Evolutionary conservation across 2,113 vertebrate species (phyloP).

Genomic region (Picathartes gymnocephalus): DNA sequence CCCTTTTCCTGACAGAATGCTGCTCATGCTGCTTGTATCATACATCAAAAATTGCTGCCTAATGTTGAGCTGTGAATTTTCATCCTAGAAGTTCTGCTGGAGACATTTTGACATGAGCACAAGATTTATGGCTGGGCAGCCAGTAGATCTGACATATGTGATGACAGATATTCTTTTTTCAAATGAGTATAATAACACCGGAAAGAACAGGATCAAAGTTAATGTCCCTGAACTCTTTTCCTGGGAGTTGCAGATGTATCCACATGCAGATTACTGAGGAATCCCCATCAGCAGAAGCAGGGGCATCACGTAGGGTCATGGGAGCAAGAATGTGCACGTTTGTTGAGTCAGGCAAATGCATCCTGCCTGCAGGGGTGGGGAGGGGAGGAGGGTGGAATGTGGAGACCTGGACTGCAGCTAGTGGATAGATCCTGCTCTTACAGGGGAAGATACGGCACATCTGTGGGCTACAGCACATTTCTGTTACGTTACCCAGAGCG

Average conservation of each 20-base stretch:
- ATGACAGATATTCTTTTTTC: neutral
- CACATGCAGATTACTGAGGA: neutral
- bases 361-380: accelerated
- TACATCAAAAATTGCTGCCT: slow-evolving; percentile 17
- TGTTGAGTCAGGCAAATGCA: neutral
- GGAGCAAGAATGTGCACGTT: accelerated
- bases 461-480: neutral
- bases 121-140: slow-evolving; percentile 34
- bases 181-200: neutral
- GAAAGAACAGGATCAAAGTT: neutral
- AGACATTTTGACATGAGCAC: slow-evolving; percentile 11
- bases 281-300: neutral
- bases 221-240: neutral
- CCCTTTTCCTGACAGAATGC: neutral
- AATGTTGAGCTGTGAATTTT: slow-evolving; percentile 21
- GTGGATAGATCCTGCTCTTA: neutral
- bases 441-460: neutral
- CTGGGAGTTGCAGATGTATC: neutral
- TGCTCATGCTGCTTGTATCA: neutral
- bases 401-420: neutral
- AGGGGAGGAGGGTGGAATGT: neutral
- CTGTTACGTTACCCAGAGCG: slow-evolving; percentile 25
- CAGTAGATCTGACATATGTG: neutral
- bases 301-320: accelerated
- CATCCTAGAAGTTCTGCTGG: neutral